Base-by-base conservation (phyloP, 2,113 vertebrate genomes). In the Panthera tigris region DNA sequence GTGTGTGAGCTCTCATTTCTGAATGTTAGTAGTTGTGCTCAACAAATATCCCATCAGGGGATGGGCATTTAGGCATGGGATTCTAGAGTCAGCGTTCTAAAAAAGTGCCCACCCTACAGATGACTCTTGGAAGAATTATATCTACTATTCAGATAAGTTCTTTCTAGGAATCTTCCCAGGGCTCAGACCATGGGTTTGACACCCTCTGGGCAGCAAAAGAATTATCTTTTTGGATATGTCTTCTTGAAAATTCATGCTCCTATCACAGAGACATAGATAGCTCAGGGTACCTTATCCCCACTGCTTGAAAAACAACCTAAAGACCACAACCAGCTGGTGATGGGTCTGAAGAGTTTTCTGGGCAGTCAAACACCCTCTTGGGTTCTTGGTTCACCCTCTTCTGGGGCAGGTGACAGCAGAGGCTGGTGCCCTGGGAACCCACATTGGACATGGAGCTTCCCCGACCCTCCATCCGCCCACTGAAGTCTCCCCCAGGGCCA, bases 381-480 rank as follows among this genome's bases (percentile, higher is more conserved):
- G 16, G n/a, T 73, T 61, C 61, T n/a, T 21, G 19, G 25, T 27
- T 8, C 55, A 50, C 23, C 4, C 11, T 23, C n/a, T 48, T 61
- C 50, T 41, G 2, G 25, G 79, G 36, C 61, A 68, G 36, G 7
- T 55, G 33, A 27, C 16, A 52, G 50, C 3, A 36, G 25, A n/a
- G 2, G 1, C 33, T 21, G 36, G 50, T 5, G 21, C 31, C 45
- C 91, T 80, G 39, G 27, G 23, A 39, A 25, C 31, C 18, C 8
- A 3, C 21, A 8, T 12, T 8, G 1, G 52, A 36, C 0, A 1
- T 4, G 1, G n/a, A 29, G 50, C 23, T n/a, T n/a, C 39, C 73
- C 61, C 7, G 29, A 3, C 4, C 55, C 33, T 55, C 3, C 1
- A 0, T 15, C 29, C 0, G 0, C 18, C 31, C 15, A 0, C n/a